Evolutionary conservation across 2,113 vertebrate genomes (phyloP).

Genomic region (Peucedramus taeniatus): DNA sequence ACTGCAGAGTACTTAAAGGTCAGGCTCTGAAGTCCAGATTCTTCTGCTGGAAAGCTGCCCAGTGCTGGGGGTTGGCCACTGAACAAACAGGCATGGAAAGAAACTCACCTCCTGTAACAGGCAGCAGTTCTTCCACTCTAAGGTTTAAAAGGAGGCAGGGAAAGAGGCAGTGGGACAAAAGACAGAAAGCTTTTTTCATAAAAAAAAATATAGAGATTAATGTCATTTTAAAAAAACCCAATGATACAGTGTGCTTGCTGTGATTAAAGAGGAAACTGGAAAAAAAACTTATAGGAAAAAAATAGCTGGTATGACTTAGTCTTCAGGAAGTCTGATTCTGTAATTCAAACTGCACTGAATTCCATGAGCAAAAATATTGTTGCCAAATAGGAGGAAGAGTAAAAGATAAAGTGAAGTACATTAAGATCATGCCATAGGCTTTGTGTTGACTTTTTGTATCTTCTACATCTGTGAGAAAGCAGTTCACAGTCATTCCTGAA

Average conservation of each 20-base stretch:
- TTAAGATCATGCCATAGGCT: neutral
- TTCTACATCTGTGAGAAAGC: neutral
- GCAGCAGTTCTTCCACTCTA: neutral
- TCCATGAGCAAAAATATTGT: neutral
- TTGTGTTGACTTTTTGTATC: neutral
- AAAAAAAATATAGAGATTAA: neutral
- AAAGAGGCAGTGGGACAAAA: neutral
- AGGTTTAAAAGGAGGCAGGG: neutral
- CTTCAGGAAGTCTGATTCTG: neutral
- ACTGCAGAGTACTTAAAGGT: neutral
- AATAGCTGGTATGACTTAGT: neutral
- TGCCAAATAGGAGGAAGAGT: neutral
- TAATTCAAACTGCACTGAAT: neutral
- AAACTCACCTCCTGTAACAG: neutral
- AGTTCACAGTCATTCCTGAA: neutral
- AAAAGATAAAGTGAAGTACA: neutral
- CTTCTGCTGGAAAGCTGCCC: neutral
- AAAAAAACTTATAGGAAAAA: neutral
- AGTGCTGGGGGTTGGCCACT: rapidly evolving
- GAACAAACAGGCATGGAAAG: neutral
- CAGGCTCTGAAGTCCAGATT: neutral
- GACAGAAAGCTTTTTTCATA: neutral
- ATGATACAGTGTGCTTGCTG: neutral
- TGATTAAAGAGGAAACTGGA: neutral
- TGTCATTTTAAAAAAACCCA: neutral